Evolutionary conservation across 2,113 vertebrate species (phyloP), one percentile per base, ranked within the genome.

Genomic region (Oncorhynchus keta): DNA sequence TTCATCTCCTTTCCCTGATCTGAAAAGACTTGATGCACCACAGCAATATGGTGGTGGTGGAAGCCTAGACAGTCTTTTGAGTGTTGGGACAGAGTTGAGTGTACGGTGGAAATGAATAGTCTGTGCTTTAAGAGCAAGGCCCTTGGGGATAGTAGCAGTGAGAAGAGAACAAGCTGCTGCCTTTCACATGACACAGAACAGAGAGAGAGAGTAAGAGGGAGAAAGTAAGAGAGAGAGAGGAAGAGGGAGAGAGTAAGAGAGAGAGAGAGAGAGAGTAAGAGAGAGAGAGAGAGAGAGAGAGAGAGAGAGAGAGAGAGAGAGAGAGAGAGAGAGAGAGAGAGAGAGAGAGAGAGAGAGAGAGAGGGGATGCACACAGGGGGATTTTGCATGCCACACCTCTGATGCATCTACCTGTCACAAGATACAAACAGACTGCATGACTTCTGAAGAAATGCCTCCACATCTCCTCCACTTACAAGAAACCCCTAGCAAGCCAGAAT

Each of bases 111-210:
- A 62, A 55, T 55, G 35, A 69, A 49, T 57, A 79, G 61, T 26
- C n/a, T 26, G 0, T 24, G 74, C 59, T 62, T 62, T 62, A n/a
- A 62, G 16, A 22, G 59, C 59, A 64, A 69, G 65, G 71, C 73
- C 3, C 68, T 69, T 5, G 18, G 18, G 35, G 68, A 45, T 45
- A 69, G 35, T 4, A 39, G 35, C 73, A 18, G 49, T 55, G 14
- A 51, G 49, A 26, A 11, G 51, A 48, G 48, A 78, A 28, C 30
- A 45, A 18, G 32, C 68, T 67, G 77, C 74, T 55, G 74, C 61
- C 77, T 4, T 68, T 79, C 72, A 79, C 73, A 73, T 84, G 81
- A 73, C 45, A 55, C 51, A 55, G 45, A 70, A 45, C 68, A 68
- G 32, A 68, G 32, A 39, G 32, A 39, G 32, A 35, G 67, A 68